phyloP scores from a whole-genome alignment of 2,113 vertebrate species.

The Polypterus bichir region DNA sequence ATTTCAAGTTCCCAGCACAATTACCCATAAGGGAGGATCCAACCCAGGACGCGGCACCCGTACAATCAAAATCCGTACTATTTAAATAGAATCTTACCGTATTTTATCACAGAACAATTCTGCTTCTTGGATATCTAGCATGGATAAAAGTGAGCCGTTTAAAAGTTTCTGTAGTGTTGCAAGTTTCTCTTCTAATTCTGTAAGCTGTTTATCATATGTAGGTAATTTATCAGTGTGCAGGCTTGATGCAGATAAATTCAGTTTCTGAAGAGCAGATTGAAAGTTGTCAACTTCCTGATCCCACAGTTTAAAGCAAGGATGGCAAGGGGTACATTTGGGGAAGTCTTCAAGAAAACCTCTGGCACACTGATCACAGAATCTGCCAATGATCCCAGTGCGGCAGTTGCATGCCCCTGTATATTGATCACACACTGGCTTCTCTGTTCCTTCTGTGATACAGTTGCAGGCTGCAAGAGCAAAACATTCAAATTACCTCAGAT shows the following conservation, averaged over 20 bases:
- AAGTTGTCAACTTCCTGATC: constrained; percentile 39
- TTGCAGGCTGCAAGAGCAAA: constrained; percentile 46
- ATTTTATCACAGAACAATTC: constrained; percentile 42
- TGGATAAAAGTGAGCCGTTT: constrained; percentile 29
- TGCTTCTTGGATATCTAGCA: constrained; percentile 32
- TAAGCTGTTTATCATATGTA: constrained; percentile 26
- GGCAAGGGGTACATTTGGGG: constrained; percentile 58
- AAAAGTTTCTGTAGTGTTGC: constrained; percentile 40
- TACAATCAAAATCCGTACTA: too few relatives aligned
- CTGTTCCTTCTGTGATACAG: constrained; percentile 57
- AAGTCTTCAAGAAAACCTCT: constrained; percentile 44
- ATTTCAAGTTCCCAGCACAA: too few relatives aligned
- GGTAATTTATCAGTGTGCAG: constrained; percentile 29
- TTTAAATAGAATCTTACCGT: constrained; percentile 34
- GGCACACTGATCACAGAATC: constrained; percentile 54
- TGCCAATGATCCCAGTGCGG: constrained; percentile 40
- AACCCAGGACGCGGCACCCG: too few relatives aligned
- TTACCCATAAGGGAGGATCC: too few relatives aligned
- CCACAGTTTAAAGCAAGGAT: constrained; percentile 60
- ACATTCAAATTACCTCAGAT: not conserved
- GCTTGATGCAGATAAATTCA: constrained; percentile 40
- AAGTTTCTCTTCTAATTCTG: constrained; percentile 41
- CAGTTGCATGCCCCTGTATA: constrained; percentile 59
- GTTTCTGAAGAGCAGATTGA: constrained; percentile 32
- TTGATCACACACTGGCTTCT: constrained; percentile 51